phyloP scores from a whole-genome alignment of 1,140 invertebrate genomes.

The Pseudomyrmex flavicornis region DNA sequence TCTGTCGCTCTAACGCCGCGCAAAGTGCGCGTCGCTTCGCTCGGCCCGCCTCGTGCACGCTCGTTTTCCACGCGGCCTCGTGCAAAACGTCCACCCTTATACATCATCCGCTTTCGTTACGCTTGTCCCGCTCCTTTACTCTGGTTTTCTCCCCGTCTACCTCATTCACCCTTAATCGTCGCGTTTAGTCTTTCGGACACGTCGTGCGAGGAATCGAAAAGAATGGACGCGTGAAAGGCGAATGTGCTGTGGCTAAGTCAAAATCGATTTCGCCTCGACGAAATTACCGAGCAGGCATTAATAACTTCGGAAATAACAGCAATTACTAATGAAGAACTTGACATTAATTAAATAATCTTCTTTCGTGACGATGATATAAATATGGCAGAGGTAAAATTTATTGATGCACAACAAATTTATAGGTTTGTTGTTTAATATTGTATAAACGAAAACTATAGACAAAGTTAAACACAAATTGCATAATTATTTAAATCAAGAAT shows the following conservation, averaged over 20 bases:
- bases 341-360: too few species aligned
- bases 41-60: slow-evolving; percentile 39
- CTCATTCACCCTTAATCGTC: slow-evolving; percentile 7
- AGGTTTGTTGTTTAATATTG: too few species aligned
- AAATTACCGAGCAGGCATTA: neutral
- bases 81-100: slow-evolving; percentile 60
- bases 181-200: slow-evolving; percentile 33
- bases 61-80: slow-evolving; percentile 50
- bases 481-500: neutral
- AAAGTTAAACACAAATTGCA: too few species aligned
- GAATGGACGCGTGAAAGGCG: neutral
- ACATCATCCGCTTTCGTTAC: slow-evolving; percentile 56
- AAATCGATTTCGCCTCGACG: neutral
- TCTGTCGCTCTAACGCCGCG: slow-evolving; percentile 2
- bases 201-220: neutral
- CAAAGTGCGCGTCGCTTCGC: slow-evolving; percentile 33
- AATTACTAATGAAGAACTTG: too few species aligned
- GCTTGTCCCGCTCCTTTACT: slow-evolving; percentile 39
- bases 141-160: slow-evolving; percentile 13
- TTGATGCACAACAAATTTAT: too few species aligned
- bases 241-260: neutral
- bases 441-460: too few species aligned
- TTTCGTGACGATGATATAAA: too few species aligned
- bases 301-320: neutral
- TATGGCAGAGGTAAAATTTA: too few species aligned